Evolutionary conservation across 2,113 vertebrate species (phyloP).

Genomic region (Lepidothrix coronata): DNA sequence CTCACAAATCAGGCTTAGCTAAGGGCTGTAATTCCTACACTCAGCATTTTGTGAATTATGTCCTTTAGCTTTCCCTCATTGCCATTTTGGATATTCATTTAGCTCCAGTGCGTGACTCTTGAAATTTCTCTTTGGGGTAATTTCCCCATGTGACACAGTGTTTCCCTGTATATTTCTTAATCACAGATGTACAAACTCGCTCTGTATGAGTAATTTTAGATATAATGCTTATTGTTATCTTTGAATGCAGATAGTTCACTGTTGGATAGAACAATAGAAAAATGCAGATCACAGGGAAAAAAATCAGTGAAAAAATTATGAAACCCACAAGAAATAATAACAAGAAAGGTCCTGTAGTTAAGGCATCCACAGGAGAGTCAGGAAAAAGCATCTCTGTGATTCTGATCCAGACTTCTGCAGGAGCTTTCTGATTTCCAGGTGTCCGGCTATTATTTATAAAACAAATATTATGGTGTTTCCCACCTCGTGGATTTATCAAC

Average conservation of each 20-base stretch:
- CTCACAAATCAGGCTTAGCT: constrained; percentile 17
- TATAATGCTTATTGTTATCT: not conserved
- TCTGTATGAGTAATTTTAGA: not conserved
- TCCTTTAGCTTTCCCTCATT: not conserved
- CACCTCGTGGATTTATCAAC: not conserved
- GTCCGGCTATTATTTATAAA: not conserved
- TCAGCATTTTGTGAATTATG: constrained; percentile 5
- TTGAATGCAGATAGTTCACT: not conserved
- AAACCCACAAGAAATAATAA: not conserved
- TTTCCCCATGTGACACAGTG: not conserved
- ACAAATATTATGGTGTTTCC: constrained; percentile 5
- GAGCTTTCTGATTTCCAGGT: not conserved
- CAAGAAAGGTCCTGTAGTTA: not conserved
- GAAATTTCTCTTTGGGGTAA: not conserved
- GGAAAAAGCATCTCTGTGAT: not conserved
- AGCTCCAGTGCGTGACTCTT: not conserved
- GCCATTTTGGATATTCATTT: not conserved
- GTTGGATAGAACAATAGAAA: not conserved
- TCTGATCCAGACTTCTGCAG: not conserved
- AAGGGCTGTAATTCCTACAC: not conserved
- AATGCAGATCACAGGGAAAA: not conserved
- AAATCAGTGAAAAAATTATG: not conserved
- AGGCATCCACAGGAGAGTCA: not conserved
- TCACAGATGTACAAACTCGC: not conserved
- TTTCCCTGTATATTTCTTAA: not conserved